Base-by-base conservation (phyloP, 2,113 vertebrate species). In the Blennius ocellaris region DNA sequence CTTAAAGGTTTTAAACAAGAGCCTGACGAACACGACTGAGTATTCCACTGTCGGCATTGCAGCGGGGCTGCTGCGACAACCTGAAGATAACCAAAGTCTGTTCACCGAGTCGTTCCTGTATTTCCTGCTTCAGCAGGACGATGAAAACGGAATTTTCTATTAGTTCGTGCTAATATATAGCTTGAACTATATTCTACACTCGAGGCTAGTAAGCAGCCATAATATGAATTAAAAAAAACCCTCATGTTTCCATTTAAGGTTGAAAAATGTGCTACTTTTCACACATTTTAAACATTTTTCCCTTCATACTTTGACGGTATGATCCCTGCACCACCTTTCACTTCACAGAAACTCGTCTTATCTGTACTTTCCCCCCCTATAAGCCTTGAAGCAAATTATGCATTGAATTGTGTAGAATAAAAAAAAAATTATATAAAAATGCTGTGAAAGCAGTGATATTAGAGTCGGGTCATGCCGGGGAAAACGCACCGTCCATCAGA, bases 401-500 rank as follows among this genome's bases (percentile, higher is more conserved):
- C 7, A 44, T 8, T 40, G 11, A 54, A 53, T 43, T 58, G 12
- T 11, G 8, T 30, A 30, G 21, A 30, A 30, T 30, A 30, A 30
- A 4, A 30, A 30, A 30, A 30, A 4, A 30, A 30, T 2, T 30
- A 30, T 30, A 30, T 2, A 30, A 30, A 30, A 30, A 30, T 30
- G 21, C 21, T 30, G 21, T 4, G 21, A 30, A 30, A 30, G 21
- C 21, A 30, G 21, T 30, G 21, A 30, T 30, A 30, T 30, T 30
- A 30, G 21, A 30, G 2, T 30, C 2, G 21, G 4, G 21, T 30
- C 15, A 6, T 6, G 47, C 45, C 30, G 6, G 40, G 37, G 40
- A 30, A 12, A 3, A 89, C 95, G 85, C 73, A 99, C 97, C 98
- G 15, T 99, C 98, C 97, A 99, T 99, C 55, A 99, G 96, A 39